Conservation (phyloP, 2,113 vertebrate genomes). For the Pseudorasbora parva region DNA sequence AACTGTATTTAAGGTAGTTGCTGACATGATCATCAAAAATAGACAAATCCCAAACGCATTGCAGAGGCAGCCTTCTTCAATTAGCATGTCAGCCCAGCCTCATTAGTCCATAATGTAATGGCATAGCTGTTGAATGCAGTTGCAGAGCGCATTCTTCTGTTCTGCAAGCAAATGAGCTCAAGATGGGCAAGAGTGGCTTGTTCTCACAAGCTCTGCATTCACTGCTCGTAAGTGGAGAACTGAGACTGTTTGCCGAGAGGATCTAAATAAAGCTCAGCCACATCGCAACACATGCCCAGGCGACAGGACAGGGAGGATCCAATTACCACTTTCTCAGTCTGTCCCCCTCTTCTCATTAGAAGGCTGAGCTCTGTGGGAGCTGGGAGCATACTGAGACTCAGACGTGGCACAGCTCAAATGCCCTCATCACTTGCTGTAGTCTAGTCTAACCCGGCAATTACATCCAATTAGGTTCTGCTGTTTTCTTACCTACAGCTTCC, state of each 20-base stretch:
- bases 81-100: constrained; percentile 26
- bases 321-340: constrained; percentile 43
- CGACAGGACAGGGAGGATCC: constrained; percentile 42
- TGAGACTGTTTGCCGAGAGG: constrained; percentile 39
- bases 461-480: constrained; percentile 30
- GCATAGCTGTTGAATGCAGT: background rate
- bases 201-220: constrained; percentile 17
- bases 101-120: constrained; percentile 22
- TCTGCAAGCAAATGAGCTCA: constrained; percentile 21
- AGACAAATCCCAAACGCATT: background rate
- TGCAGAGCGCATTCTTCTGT: background rate
- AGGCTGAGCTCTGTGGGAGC: background rate
- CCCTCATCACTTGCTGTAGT: constrained; percentile 22
- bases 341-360: constrained; percentile 42
- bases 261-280: constrained; percentile 49
- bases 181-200: background rate
- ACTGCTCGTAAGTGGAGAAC: constrained; percentile 23
- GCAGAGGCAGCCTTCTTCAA: constrained; percentile 8
- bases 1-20: background rate
- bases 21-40: background rate
- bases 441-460: constrained; percentile 25
- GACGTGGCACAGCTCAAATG: background rate
- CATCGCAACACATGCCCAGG: constrained; percentile 39
- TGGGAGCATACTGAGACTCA: constrained; percentile 10
- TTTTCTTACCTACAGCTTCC: background rate